Evolutionary conservation across 2,797 vertebrate genomes (phyloP).

Genomic region (Anniella stebbinsi): DNA sequence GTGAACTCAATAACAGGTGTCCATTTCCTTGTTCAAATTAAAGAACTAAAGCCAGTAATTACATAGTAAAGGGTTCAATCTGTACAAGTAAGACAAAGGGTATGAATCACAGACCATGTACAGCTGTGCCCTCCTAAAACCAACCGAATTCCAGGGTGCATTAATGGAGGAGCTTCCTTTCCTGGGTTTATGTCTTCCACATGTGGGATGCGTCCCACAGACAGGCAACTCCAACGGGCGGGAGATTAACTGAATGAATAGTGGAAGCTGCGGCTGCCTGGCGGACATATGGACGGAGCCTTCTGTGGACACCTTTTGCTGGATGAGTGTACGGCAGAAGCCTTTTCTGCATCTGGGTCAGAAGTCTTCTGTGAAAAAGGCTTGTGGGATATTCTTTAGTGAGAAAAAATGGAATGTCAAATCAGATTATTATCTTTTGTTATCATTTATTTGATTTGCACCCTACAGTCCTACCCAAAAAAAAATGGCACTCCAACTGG

Average conservation of each 20-base stretch:
- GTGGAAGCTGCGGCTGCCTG: not conserved
- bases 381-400: not conserved
- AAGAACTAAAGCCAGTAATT: not conserved
- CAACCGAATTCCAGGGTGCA: not conserved
- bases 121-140: not conserved
- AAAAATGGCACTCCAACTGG: no score
- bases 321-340: not conserved
- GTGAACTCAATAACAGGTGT: not conserved
- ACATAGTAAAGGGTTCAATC: not conserved
- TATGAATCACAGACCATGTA: not conserved
- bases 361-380: not conserved
- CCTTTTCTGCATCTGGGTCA: not conserved
- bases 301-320: not conserved
- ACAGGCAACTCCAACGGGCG: not conserved
- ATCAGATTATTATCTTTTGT: not conserved
- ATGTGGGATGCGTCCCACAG: not conserved
- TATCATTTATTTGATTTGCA: no score
- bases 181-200: not conserved
- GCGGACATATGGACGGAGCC: no score
- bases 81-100: no score
- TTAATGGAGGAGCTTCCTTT: not conserved
- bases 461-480: no score
- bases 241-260: not conserved
- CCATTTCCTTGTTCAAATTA: not conserved
- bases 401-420: not conserved